phyloP scores from a whole-genome alignment of 23 tunicate species.

The Pegea sp. region DNA sequence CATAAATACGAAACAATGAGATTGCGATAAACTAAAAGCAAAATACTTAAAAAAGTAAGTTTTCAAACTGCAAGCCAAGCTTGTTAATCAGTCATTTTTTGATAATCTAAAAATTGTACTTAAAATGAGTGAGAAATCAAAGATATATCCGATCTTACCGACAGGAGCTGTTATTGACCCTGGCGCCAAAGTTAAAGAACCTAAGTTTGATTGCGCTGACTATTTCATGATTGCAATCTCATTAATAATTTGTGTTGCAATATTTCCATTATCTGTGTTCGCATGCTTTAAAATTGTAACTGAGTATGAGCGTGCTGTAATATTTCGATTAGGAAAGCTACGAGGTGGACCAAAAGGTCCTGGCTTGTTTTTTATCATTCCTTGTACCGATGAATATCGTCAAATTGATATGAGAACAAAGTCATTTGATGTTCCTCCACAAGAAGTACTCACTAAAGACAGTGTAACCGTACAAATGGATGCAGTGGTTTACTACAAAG shows the following conservation, averaged over 20 bases:
- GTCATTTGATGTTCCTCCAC: slow-evolving; percentile 88
- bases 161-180: too few species aligned
- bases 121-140: too few species aligned
- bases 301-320: slow-evolving; percentile 90
- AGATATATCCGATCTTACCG: too few species aligned
- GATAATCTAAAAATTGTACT: too few species aligned
- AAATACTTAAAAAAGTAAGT: too few species aligned
- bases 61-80: too few species aligned
- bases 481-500: slow-evolving; percentile 83
- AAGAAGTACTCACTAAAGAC: slow-evolving; percentile 78
- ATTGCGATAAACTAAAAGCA: too few species aligned
- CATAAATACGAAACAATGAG: too few species aligned
- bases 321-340: slow-evolving; percentile 70
- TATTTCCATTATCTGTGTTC: slow-evolving; percentile 32
- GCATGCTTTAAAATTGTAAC: slow-evolving; percentile 47
- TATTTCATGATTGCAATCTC: slow-evolving; percentile 19
- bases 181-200: too few species aligned
- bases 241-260: slow-evolving; percentile 9
- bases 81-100: too few species aligned
- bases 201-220: slow-evolving; percentile 13
- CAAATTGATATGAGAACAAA: slow-evolving; percentile 55
- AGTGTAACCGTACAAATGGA: slow-evolving; percentile 87
- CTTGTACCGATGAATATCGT: slow-evolving; percentile 80
- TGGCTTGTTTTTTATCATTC: slow-evolving; percentile 73
- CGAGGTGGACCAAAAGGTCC: slow-evolving; percentile 76